Evolutionary conservation across 37 sponge, comb jelly and placozoan species (phyloP).

Genomic region (Hormiphora californensis): DNA sequence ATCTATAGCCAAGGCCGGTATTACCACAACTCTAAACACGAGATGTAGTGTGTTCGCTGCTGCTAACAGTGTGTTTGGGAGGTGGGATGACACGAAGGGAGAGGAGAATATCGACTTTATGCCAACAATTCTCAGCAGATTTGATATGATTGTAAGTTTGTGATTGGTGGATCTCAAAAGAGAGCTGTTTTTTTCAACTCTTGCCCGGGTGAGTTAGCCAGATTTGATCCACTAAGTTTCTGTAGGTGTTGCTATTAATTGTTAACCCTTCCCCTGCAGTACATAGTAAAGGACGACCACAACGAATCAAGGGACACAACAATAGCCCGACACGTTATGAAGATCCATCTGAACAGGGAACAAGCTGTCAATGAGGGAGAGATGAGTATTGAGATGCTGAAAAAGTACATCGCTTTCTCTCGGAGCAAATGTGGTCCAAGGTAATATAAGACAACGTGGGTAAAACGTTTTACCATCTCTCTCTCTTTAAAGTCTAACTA

Average conservation of each 20-base stretch:
- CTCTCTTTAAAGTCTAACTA: no score
- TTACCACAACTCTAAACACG: conserved; percentile 99
- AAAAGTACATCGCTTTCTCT: conserved; percentile 78
- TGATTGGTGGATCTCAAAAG: not conserved
- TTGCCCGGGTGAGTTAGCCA: no score
- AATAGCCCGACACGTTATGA: conserved; percentile 93
- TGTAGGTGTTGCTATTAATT: no score
- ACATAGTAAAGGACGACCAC: conserved; percentile 94
- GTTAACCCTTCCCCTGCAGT: conserved; percentile 21
- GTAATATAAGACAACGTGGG: not conserved
- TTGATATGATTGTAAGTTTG: conserved; percentile 87
- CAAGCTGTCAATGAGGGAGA: conserved; percentile 77
- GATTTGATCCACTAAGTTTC: not conserved
- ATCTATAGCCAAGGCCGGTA: conserved; percentile 99
- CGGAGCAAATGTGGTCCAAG: conserved; percentile 25
- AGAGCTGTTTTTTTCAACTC: no score
- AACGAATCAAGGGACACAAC: conserved; percentile 82
- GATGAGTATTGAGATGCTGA: conserved; percentile 72
- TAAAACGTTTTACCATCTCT: no score
- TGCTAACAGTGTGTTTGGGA: conserved; percentile 99
- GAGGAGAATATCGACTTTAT: conserved; percentile 99
- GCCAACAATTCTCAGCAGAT: conserved; percentile 97
- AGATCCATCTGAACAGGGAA: conserved; percentile 83
- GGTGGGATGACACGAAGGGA: conserved; percentile 98
- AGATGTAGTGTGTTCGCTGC: conserved; percentile 97